These are phyloP conservation scores for Drosophila anomelani DNA, from an alignment of 2,888 invertebrate genomes.

Conservation along the genomic window DNA sequence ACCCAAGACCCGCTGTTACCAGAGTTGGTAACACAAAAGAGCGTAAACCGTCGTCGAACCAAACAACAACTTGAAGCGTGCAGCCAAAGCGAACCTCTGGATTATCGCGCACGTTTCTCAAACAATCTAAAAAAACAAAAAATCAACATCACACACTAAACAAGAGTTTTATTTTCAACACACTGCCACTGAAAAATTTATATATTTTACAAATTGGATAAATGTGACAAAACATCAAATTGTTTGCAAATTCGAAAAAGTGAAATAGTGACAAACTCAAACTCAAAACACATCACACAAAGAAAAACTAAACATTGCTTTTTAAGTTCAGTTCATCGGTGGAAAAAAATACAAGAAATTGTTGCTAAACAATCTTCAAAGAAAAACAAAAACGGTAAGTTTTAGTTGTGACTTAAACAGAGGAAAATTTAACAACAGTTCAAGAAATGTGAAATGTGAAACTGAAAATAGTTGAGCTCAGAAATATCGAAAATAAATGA, in stretches of 20 bases:
- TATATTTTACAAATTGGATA: constrained; percentile 61
- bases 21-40: constrained; percentile 54
- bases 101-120: constrained; percentile 82
- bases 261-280: constrained; percentile 56
- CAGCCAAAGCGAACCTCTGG: constrained; percentile 82
- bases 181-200: constrained; percentile 22
- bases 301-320: constrained; percentile 15
- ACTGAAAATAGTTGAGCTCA: not conserved
- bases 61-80: constrained; percentile 79
- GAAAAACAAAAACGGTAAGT: constrained; percentile 37
- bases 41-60: constrained; percentile 54
- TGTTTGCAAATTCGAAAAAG: constrained; percentile 32
- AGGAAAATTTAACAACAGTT: constrained; percentile 16
- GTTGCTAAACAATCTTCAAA: constrained; percentile 29
- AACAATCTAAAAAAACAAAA: constrained; percentile 36
- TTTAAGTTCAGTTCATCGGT: constrained; percentile 18
- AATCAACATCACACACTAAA: constrained; percentile 25
- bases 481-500: not conserved
- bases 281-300: constrained; percentile 27
- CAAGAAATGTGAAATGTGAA: not conserved
- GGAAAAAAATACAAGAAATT: constrained; percentile 21
- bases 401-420: constrained; percentile 6
- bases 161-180: constrained; percentile 42
- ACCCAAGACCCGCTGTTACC: constrained; percentile 33
- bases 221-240: constrained; percentile 51